phyloP scores from a whole-genome alignment of 2,888 invertebrate genomes.

The Xylophagus ater region DNA sequence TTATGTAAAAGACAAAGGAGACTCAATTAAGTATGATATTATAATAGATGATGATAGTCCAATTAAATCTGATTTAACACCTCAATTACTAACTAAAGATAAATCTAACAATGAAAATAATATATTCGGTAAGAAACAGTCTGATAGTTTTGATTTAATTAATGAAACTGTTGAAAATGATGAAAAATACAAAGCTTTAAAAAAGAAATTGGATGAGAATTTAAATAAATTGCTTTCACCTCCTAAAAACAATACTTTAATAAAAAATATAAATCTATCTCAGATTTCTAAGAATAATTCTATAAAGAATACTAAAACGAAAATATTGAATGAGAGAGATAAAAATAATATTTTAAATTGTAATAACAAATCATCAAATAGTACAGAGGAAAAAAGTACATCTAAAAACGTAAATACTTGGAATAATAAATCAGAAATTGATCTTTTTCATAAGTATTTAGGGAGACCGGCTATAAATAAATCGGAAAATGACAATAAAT shows the following conservation, averaged over 20 bases:
- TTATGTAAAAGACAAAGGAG: too few species aligned
- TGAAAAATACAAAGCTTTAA: conserved; percentile 25
- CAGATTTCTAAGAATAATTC: background rate
- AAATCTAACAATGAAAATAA: background rate
- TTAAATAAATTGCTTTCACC: conserved; percentile 23
- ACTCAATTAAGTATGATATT: too few species aligned
- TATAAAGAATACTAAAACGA: background rate
- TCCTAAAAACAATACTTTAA: background rate
- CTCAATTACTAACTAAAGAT: background rate
- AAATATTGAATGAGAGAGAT: background rate
- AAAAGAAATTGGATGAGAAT: conserved; percentile 27
- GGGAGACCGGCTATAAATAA: background rate
- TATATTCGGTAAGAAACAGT: background rate
- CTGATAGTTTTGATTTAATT: conserved; percentile 25
- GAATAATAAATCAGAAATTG: background rate
- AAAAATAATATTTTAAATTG: background rate
- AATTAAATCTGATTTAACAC: background rate
- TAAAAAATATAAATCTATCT: background rate
- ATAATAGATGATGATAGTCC: too few species aligned
- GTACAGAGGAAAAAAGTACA: background rate
- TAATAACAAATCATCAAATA: background rate
- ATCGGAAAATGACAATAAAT: background rate
- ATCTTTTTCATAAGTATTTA: background rate
- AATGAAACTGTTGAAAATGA: conserved; percentile 25
- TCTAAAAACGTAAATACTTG: background rate